phyloP scores from a whole-genome alignment of 1,140 invertebrate genomes.

The Anoplolepis gracilipes region DNA sequence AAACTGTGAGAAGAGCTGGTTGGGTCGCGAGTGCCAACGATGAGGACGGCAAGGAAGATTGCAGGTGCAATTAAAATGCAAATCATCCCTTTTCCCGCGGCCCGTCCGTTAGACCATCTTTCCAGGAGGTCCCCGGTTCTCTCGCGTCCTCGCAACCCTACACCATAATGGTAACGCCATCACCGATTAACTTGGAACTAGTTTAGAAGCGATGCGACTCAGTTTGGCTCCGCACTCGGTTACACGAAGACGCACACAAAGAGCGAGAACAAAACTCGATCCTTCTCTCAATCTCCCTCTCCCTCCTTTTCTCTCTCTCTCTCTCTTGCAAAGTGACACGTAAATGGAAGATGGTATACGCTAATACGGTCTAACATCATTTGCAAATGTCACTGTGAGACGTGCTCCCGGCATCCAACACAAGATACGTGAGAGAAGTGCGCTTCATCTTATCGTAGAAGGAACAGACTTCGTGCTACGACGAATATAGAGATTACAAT shows the following conservation, averaged over 20 bases:
- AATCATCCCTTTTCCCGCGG: slow-evolving; percentile 79
- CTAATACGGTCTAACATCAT: slow-evolving; percentile 72
- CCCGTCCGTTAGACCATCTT: slow-evolving; percentile 57
- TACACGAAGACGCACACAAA: slow-evolving; percentile 46
- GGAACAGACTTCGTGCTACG: not conserved
- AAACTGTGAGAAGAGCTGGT: slow-evolving; percentile 37
- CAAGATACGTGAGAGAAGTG: slow-evolving; percentile 21
- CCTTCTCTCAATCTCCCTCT: slow-evolving; percentile 63
- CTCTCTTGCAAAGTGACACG: slow-evolving; percentile 38
- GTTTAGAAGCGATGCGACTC: slow-evolving; percentile 73
- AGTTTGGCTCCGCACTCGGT: slow-evolving; percentile 41
- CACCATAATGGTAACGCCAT: slow-evolving; percentile 70
- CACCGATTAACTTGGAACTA: slow-evolving; percentile 80
- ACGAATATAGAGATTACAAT: slow-evolving; percentile 40
- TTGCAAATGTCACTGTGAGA: slow-evolving; percentile 68
- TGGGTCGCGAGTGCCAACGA: slow-evolving; percentile 35
- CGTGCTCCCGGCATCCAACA: slow-evolving; percentile 56
- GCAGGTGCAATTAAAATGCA: slow-evolving; percentile 81
- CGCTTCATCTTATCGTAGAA: slow-evolving; percentile 28
- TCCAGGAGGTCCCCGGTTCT: slow-evolving; percentile 51
- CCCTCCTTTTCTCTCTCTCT: slow-evolving; percentile 61
- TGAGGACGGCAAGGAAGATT: slow-evolving; percentile 55
- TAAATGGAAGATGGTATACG: slow-evolving; percentile 53
- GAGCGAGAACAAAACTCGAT: slow-evolving; percentile 50
- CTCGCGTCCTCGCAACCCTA: slow-evolving; percentile 60